These are phyloP conservation scores for Pempheris klunzingeri DNA, from an alignment of 2,797 vertebrate species.

Conservation along the genomic window DNA sequence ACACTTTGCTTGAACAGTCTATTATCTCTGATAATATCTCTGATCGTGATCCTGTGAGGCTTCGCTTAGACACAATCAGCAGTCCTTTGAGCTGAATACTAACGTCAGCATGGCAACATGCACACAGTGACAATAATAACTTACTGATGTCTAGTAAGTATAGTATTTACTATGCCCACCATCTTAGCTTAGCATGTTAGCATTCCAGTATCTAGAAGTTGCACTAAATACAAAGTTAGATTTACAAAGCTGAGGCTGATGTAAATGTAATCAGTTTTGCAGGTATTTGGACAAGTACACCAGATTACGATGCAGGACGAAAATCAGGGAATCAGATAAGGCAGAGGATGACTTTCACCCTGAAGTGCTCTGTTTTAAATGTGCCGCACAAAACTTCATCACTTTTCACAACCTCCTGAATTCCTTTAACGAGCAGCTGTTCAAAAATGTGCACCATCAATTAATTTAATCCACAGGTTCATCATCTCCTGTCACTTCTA, in stretches of 20 bases:
- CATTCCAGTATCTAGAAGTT: no score
- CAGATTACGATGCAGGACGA: neutral
- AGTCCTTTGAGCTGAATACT: no score
- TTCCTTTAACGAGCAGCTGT: no score
- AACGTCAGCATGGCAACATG: neutral
- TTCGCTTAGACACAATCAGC: no score
- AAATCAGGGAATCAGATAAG: neutral
- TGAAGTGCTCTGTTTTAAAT: neutral
- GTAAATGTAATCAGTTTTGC: neutral
- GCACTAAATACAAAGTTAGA: neutral
- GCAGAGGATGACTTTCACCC: neutral
- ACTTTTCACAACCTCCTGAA: neutral
- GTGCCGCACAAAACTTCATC: neutral
- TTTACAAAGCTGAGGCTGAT: neutral
- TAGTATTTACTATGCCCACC: no score
- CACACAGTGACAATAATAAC: neutral
- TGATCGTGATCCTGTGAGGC: no score
- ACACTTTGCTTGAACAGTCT: neutral
- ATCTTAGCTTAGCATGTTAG: no score
- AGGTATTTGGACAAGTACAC: neutral
- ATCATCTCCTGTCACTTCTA: slow-evolving; percentile 20
- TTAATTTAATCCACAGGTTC: neutral
- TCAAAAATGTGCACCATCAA: neutral
- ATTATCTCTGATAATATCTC: no score
- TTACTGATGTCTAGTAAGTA: no score